Evolutionary conservation across 2,113 vertebrate species (phyloP), one percentile per base, ranked within the genome.

Genomic region (Gambusia holbrooki): DNA sequence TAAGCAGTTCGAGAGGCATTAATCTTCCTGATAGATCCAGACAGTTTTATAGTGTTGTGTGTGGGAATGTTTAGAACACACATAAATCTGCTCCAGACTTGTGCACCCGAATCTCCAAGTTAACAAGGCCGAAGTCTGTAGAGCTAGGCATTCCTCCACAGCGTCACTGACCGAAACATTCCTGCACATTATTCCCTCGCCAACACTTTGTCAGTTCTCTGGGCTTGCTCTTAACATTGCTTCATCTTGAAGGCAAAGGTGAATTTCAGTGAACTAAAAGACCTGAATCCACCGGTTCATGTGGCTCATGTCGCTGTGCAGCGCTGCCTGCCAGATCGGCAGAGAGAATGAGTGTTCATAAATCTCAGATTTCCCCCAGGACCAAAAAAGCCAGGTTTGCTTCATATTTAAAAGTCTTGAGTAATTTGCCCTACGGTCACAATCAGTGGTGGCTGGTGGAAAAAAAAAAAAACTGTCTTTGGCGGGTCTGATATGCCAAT

Each of bases 31-130:
- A 90, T 89, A 90, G 87, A 90, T 82, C 61, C 17, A 66, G 91
- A 90, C 91, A 92, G 82, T 83, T 93, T 93, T 90, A 92, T 82
- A 69, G 85, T 58, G 13, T 71, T 79, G 78, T 90, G 84, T 90
- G 82, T 82, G 76, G 78, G 81, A 67, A 67, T 68, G 77, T 81
- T 83, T 78, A 83, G 82, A 80, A 82, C 76, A 67, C 84, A 82
- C 83, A 84, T 78, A 87, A 86, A 85, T 81, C 76, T 45, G 37
- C 74, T 37, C 79, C 69, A 85, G 82, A 71, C 74, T 71, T 70
- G 62, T 68, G 80, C 73, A 86, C 84, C 78, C 74, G 81, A 90
- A 90, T 65, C 77, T 87, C 45, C 45, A 19, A 48, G 45, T 48
- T 85, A 82, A 90, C 85, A 76, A 87, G 80, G 62, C 71, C 71